Evolutionary conservation across 2,113 vertebrate species (phyloP), one percentile per base, ranked within the genome.

Genomic region (Platichthys stellatus): DNA sequence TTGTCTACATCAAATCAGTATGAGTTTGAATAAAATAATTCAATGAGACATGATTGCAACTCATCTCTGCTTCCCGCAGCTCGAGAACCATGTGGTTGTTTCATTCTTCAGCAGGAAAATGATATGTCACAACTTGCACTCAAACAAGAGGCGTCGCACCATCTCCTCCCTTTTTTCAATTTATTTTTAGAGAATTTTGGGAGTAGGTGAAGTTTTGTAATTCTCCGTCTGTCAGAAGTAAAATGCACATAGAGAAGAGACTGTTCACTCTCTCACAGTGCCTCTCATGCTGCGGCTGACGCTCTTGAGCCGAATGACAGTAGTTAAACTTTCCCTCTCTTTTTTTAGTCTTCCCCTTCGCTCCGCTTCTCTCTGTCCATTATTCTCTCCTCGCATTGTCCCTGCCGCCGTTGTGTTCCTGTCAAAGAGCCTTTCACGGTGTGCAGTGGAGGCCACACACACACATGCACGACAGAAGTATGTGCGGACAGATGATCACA

Each of bases 391-490:
- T 78, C 69, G 38, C 81, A 78, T 88, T 86, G 79, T 89, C 76
- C 74, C 79, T 54, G n/a, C 21, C 1, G 11, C 80, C 7, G 53
- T 89, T 88, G 77, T 87, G 12, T 63, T 81, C 0, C 72, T 66
- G 80, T 92, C 87, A 82, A 68, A 81, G 63, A 31, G 71, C 57
- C 74, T 90, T 88, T 89, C 69, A 90, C 54, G 54, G 72, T 14
- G 56, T 23, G 5, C 73, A 45, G 31, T 12, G 1, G 51, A 65
- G 18, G 56, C 59, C 38, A 47, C 45, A 67, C 45, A 18, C 60
- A 35, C 38, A 53, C 56, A 74, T 62, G 63, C 76, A 67, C 64
- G 61, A 57, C 43, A 77, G 31, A 62, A 43, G 49, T 6, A 17
- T 18, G 45, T 49, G 45, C 20, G n/a, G 69, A 60, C 40, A 72